Evolutionary conservation across 2,113 vertebrate species (phyloP).

Genomic region (Periophthalmodon schlosseri): DNA sequence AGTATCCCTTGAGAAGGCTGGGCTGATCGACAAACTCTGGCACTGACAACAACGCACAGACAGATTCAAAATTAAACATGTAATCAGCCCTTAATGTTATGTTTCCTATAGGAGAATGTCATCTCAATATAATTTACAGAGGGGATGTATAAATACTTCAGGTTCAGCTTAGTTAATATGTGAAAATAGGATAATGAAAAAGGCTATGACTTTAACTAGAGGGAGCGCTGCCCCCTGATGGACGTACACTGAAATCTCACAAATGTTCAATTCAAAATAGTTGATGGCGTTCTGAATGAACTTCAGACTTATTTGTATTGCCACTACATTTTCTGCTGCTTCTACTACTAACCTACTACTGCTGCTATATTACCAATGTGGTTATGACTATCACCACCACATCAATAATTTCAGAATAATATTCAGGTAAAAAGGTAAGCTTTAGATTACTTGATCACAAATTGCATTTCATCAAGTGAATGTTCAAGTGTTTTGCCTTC

Average conservation of each 20-base stretch:
- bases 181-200: not conserved
- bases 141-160: no score
- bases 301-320: not conserved
- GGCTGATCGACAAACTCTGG: slow-evolving; percentile 79
- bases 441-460: not conserved
- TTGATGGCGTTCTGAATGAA: not conserved
- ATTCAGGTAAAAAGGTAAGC: not conserved
- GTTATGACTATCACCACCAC: not conserved
- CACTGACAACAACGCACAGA: slow-evolving; percentile 51
- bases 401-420: not conserved
- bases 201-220: not conserved
- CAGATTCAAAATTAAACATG: not conserved
- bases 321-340: not conserved
- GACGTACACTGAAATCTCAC: not conserved
- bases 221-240: slow-evolving; percentile 43
- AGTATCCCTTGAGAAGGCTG: slow-evolving; percentile 74
- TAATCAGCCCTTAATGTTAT: not conserved
- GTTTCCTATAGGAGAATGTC: not conserved
- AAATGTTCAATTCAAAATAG: not conserved
- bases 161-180: no score
- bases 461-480: not conserved
- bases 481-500: not conserved
- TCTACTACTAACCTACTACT: not conserved
- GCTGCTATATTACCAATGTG: not conserved
- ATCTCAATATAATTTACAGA: not conserved